Evolutionary conservation across 2,888 invertebrate genomes (phyloP), one percentile per base, ranked within the genome.

Genomic region (Sinodicranocentrus sp.): DNA sequence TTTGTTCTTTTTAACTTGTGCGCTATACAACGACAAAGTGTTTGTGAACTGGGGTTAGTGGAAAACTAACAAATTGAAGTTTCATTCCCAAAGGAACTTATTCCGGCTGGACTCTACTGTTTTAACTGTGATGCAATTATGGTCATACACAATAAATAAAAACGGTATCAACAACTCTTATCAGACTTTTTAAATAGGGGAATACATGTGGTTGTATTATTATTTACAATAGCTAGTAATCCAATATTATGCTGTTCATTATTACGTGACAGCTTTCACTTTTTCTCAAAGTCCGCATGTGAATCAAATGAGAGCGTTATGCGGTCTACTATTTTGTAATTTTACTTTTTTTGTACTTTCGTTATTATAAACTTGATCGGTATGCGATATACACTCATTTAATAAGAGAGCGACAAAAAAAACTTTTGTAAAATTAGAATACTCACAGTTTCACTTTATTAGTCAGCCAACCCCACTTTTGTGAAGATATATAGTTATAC

Each of bases 181-280:
- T 33, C 33, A 33, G 10, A n/a, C n/a, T n/a, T n/a, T 33, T 33
- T 33, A 6, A 33, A 33, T 33, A 33, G 33, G 10, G n/a, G 33
- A 33, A 33, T 33, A 33, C 5, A 10, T 33, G 33, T 33, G 3
- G 33, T 10, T 33, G 33, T 52, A 52, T 17, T 52, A 17, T 17
- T 2, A 19, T 19, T 52, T 33, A 10, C 33, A 33, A 10, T 33
- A 17, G 19, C 19, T 8, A 67, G 39, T 70, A 28, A 52, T 52
- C 10, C 17, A 65, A 13, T 33, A 48, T 48, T 48, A 48, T 19
- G 23, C 48, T 33, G 39, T 43, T 79, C 54, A 79, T 79, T 72
- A 73, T 82, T 82, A 82, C 75, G 75, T 82, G 82, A 82, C 82
- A 65, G 82, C 82, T 82, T 82, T 82, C 82, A 82, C 82, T 82